Conservation (phyloP, 2,888 invertebrate genomes). For the Pseudococcus viburni region DNA sequence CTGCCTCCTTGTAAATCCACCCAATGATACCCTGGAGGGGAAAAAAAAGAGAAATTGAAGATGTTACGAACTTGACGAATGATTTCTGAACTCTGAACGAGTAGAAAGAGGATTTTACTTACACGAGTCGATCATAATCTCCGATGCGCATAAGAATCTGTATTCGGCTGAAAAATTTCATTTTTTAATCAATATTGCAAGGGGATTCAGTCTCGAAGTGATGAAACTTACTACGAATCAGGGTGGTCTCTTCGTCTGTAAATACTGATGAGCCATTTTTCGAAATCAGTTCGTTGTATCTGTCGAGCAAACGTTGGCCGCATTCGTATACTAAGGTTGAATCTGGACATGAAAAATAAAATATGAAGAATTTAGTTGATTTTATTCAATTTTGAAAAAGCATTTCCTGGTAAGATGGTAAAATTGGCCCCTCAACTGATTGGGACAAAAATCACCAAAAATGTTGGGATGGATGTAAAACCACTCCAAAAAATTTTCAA, state of each 20-base stretch:
- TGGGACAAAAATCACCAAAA: no score
- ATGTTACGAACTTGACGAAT: no score
- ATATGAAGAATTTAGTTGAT: not conserved
- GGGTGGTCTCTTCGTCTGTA: not conserved
- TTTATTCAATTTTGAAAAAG: no score
- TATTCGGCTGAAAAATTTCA: conserved; percentile 1
- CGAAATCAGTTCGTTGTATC: not conserved
- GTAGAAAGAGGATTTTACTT: not conserved
- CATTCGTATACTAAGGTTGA: not conserved
- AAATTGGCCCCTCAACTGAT: no score
- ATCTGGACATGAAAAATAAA: not conserved
- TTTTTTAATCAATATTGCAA: not conserved
- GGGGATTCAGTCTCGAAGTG: not conserved
- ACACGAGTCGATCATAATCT: not conserved
- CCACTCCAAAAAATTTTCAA: no score
- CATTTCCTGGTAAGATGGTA: no score
- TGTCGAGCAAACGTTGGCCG: not conserved
- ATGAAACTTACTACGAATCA: not conserved
- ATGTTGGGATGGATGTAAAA: no score
- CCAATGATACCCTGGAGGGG: not conserved
- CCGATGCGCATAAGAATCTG: not conserved
- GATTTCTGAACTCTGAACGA: no score
- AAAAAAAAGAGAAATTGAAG: not conserved
- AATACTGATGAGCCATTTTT: not conserved
- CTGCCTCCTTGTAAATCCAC: conserved; percentile 11